Base-by-base conservation (phyloP, 2,888 invertebrate genomes). In the Salpingus planirostris region DNA sequence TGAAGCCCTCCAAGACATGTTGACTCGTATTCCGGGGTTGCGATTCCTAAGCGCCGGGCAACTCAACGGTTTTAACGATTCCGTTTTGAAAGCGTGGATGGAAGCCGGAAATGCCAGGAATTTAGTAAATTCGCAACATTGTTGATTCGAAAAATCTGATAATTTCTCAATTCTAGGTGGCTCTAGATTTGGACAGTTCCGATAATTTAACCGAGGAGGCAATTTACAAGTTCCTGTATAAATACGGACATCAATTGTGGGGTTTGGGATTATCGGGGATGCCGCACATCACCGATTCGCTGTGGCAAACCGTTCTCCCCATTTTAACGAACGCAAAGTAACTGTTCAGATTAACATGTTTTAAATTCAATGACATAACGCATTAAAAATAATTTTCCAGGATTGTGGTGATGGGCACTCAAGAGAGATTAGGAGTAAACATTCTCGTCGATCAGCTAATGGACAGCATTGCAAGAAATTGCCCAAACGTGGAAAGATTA, bases 381-480 rank as follows among this genome's bases (percentile, higher is more conserved):
- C 8, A 18, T 7, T 7, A 18, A 18, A 8, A 18, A 18, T 6
- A 18, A 18, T 18, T 18, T 18, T 68, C 23, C 57, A 97, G 97
- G 61, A 93, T 97, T 35, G 71, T 97, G 26, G 86, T 95, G 0
- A 90, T 98, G 89, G 98, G 98, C 2, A 96, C 97, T 0, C 85
- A 91, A 33, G 95, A 97, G 61, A 80, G 96, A 34, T 77, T 98
- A 29, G 96, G 95, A 26, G 84, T 95, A 1, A 96, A 96, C 61
- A 92, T 98, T 46, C 85, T 92, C 60, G 95, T 97, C 29, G 98
- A 99, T 69, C 97, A 92, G 69, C 67, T 99, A 44, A 91, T 98
- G 81, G 97, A 98, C 59, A 88, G 88, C 27, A 92, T 99, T 42
- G 93, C 97, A 0, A 89, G 87, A 55, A 87, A 86, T 63, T 95